Conservation (phyloP, 2,797 vertebrate species). For the Synaphobranchus kaupii region DNA sequence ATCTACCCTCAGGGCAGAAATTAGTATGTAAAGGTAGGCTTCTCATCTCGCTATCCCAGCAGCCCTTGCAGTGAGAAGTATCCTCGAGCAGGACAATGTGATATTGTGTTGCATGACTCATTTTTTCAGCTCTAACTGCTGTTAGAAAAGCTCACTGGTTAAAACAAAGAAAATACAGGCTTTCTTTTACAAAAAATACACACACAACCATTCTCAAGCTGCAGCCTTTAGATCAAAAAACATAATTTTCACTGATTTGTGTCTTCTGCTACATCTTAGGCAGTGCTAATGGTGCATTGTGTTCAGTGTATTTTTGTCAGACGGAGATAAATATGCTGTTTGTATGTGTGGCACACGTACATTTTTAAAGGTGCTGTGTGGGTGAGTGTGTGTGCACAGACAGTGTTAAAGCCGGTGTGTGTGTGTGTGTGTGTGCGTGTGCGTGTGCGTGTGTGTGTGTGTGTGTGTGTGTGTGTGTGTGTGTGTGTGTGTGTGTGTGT, state of each 20-base stretch:
- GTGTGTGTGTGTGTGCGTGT: conserved; percentile 22
- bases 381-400: not conserved
- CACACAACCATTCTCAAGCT: not conserved
- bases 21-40: not conserved
- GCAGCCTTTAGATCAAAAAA: not conserved
- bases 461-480: conserved; percentile 2
- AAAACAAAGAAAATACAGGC: not conserved
- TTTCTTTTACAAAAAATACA: not conserved
- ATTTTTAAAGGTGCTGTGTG: not conserved
- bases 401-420: not conserved
- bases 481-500: not conserved
- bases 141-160: not conserved
- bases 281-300: not conserved
- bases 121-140: not conserved
- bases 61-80: not conserved
- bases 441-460: not conserved
- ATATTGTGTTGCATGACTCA: not conserved
- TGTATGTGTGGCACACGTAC: not conserved
- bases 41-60: not conserved
- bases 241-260: not conserved
- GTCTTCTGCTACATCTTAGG: not conserved
- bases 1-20: not conserved
- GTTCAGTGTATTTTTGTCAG: not conserved
- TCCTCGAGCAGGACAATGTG: not conserved
- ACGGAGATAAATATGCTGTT: not conserved